Base-by-base conservation (phyloP, 2,888 invertebrate genomes). In the Nymphalis polychloros region DNA sequence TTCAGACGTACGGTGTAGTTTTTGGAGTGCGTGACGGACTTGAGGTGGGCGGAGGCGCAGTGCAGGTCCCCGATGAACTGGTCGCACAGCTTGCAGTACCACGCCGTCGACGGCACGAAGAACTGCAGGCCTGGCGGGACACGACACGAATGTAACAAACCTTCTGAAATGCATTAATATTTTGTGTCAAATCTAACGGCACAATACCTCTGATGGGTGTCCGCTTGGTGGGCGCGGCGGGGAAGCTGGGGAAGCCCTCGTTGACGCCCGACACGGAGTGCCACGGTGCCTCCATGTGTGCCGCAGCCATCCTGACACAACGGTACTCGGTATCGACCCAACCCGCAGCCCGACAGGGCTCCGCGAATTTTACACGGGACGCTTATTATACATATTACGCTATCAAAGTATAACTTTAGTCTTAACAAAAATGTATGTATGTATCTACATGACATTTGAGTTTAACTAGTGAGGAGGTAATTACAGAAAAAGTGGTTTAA, bases 81-180 rank as follows among this genome's bases (percentile, higher is more conserved):
- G 82, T 96, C 95, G 81, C 97, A 97, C 72, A 97, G 93, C 84
- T 97, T 97, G 91, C 97, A 97, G 89, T 96, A 97, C 97, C 97
- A 97, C 46, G 97, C 96, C 8, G 96, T 96, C 0, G 97, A 95
- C 3, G 97, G 96, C 76, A 96, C 96, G 90, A 97, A 96, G 93
- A 97, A 97, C 84, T 97, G 97, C 71, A 97, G 92, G 49, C 97
- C 97, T 96, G 48, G 0, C 27, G 27, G 6, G 27, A 6, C 13
- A 53, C 48, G 6, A 48, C 17, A n/a, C n/a, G 5, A 41, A 41
- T 31, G 6, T 31, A 41, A 3, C 10, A 13, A 13, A 3, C 13
- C 10, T 41, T 10, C 10, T 10, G 2, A 1, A 10, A 13, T 41
- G 13, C 13, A 41, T 41, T 10, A 8, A 10, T 41, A 10, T 41